These are phyloP conservation scores for Synergus laeviventris DNA, from an alignment of 2,888 invertebrate genomes.

Conservation along the genomic window DNA sequence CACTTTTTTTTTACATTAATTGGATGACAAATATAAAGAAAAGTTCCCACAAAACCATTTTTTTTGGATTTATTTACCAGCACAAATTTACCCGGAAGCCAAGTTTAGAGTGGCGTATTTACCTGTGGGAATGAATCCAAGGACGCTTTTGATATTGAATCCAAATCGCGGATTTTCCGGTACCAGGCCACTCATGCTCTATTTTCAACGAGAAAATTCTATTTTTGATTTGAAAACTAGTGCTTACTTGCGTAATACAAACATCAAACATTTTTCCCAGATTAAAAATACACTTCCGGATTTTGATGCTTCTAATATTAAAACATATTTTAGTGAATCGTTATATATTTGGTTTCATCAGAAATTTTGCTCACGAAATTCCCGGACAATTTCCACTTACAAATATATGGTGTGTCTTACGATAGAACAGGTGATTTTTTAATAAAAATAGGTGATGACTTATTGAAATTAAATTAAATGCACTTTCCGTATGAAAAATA, in stretches of 20 bases:
- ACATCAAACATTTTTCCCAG: slow-evolving; percentile 1
- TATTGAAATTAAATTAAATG: no score
- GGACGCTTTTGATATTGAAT: slow-evolving; percentile 6
- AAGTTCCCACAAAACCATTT: not conserved
- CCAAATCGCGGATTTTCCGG: slow-evolving; percentile 20
- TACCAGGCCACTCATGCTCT: slow-evolving; percentile 3
- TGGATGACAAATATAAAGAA: no score
- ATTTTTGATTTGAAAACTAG: slow-evolving; percentile 3
- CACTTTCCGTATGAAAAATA: no score
- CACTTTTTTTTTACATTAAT: no score
- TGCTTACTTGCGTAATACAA: slow-evolving; percentile 21
- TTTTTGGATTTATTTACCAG: not conserved
- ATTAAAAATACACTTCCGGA: slow-evolving; percentile 20
- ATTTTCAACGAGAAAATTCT: slow-evolving; percentile 18
- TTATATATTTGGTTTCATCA: not conserved
- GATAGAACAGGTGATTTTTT: no score
- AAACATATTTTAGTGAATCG: not conserved
- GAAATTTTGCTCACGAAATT: no score
- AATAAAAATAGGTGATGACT: no score
- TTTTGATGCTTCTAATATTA: not conserved
- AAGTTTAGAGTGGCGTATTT: slow-evolving; percentile 21
- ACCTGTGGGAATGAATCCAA: slow-evolving; percentile 41
- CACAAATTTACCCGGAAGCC: not conserved
- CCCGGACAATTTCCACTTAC: no score
- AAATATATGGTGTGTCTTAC: no score